These are phyloP conservation scores for Graptemys geographica DNA, from an alignment of 2,797 vertebrate species.

Conservation along the genomic window DNA sequence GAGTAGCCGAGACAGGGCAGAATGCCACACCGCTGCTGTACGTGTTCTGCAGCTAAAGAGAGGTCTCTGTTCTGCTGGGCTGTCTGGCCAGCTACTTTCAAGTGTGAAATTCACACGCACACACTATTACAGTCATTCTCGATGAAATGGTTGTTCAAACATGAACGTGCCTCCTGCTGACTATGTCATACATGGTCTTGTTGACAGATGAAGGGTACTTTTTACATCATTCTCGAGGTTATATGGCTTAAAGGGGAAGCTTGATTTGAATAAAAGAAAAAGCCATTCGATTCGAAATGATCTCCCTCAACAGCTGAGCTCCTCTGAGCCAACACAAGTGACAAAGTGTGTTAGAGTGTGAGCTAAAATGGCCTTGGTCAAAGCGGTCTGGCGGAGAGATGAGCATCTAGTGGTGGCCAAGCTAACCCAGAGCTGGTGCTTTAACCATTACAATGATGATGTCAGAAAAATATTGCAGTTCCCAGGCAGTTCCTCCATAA, in stretches of 20 bases:
- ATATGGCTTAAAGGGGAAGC: background rate
- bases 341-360: background rate
- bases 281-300: background rate
- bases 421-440: background rate
- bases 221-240: background rate
- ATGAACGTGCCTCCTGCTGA: background rate
- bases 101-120: background rate
- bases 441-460: background rate
- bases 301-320: background rate
- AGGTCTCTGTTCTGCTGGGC: background rate
- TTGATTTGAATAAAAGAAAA: background rate
- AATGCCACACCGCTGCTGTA: background rate
- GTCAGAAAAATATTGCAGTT: background rate
- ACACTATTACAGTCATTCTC: background rate
- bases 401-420: background rate
- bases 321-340: background rate
- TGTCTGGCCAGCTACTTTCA: background rate
- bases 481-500: background rate
- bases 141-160: background rate
- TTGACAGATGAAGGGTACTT: background rate
- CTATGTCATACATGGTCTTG: background rate
- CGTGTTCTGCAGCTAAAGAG: background rate
- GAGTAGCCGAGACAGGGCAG: background rate
- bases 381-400: background rate
- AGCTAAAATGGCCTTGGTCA: background rate